Evolutionary conservation across 2,113 vertebrate genomes (phyloP).

Genomic region (Plecturocebus donacophilus): DNA sequence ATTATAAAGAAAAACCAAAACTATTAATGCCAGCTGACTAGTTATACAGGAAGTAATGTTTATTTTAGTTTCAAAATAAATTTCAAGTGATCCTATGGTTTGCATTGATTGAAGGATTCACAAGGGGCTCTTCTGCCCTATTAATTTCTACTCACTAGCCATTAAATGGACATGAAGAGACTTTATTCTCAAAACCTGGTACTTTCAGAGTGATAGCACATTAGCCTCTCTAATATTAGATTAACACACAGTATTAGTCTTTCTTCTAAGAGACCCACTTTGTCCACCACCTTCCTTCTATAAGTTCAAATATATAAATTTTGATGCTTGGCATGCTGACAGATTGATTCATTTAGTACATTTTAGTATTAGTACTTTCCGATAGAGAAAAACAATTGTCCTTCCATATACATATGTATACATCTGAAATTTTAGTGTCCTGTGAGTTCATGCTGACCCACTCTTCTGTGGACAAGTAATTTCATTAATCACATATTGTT

Average conservation of each 20-base stretch:
- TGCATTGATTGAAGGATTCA: not conserved
- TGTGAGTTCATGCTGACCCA: not conserved
- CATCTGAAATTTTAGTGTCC: not conserved
- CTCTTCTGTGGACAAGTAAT: not conserved
- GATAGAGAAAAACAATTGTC: not conserved
- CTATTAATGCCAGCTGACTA: not conserved
- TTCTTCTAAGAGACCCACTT: not conserved
- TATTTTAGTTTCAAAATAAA: not conserved
- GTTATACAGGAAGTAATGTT: not conserved
- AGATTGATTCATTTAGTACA: not conserved
- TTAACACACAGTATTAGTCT: not conserved
- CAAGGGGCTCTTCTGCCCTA: not conserved
- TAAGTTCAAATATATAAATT: not conserved
- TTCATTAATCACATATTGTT: not conserved
- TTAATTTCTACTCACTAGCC: not conserved
- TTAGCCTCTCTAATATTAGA: not conserved
- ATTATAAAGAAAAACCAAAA: not conserved
- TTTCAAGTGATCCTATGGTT: not conserved
- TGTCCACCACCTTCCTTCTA: not conserved
- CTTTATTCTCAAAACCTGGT: not conserved
- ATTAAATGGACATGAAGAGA: not conserved
- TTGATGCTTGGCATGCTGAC: not conserved
- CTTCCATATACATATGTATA: not conserved
- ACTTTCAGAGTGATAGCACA: not conserved
- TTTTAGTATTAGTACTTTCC: not conserved